Evolutionary conservation across 2,888 invertebrate genomes (phyloP).

Genomic region (Tipula helvola): DNA sequence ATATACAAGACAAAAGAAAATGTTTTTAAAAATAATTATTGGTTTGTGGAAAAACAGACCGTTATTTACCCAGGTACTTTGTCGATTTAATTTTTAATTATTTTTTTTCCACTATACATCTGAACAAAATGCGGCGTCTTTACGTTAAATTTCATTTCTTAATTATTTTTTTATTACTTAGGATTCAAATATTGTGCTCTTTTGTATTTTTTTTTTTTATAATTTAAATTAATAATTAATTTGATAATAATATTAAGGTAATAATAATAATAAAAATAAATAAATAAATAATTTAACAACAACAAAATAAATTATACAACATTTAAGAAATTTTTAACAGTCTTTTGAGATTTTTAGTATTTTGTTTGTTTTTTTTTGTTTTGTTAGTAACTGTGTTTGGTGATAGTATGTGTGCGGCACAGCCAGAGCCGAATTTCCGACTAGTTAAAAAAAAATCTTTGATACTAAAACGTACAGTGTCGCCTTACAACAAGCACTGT

Average conservation of each 20-base stretch:
- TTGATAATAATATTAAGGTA: not conserved
- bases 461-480: too few relatives aligned
- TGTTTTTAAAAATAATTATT: not conserved
- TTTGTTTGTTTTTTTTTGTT: not conserved
- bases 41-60: not conserved
- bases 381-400: too few relatives aligned
- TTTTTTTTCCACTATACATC: not conserved
- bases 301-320: slow-evolving; percentile 4
- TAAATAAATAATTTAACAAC: not conserved
- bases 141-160: not conserved
- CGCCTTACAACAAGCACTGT: not conserved
- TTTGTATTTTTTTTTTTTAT: not conserved
- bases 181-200: slow-evolving; percentile 10
- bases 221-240: not conserved
- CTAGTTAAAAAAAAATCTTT: too few relatives aligned
- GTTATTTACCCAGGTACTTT: not conserved
- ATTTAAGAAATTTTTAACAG: not conserved
- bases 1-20: not conserved
- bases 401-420: not conserved
- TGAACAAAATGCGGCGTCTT: not conserved
- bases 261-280: not conserved
- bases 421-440: not conserved
- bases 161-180: slow-evolving; percentile 5
- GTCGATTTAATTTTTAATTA: not conserved
- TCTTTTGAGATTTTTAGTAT: not conserved